Evolutionary conservation across 2,797 vertebrate species (phyloP).

Genomic region (Arctocebus calabarensis): DNA sequence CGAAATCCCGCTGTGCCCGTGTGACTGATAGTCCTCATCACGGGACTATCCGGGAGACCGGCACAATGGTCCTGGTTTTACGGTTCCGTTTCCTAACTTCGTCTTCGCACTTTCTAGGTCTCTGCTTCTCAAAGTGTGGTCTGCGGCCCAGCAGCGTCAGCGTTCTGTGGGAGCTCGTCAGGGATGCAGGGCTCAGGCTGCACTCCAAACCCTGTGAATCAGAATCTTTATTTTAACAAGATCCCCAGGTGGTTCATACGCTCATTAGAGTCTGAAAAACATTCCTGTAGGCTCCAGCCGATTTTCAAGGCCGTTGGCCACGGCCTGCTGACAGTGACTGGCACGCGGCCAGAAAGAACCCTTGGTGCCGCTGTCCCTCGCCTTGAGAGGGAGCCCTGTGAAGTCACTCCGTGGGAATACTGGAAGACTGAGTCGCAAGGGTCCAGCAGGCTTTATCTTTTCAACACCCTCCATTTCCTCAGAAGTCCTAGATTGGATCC

Average conservation of each 20-base stretch:
- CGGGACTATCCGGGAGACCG: background rate
- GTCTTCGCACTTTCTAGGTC: background rate
- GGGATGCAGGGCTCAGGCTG: background rate
- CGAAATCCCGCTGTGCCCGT: background rate
- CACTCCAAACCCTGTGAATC: background rate
- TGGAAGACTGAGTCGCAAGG: constrained; percentile 5
- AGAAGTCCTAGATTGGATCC: constrained; percentile 63
- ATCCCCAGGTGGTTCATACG: constrained; percentile 9
- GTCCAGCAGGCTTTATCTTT: constrained; percentile 68
- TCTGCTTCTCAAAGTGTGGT: constrained; percentile 1
- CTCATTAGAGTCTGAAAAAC: background rate
- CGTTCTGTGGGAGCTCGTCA: background rate
- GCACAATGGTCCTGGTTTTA: background rate
- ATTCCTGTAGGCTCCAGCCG: background rate
- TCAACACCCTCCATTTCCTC: constrained; percentile 71
- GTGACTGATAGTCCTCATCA: background rate
- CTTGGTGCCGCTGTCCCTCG: background rate
- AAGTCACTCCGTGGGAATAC: background rate
- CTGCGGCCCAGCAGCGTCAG: background rate
- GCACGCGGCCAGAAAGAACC: background rate
- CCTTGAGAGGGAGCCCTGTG: background rate
- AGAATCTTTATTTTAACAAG: constrained; percentile 61
- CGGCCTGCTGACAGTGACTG: background rate
- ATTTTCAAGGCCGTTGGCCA: background rate
- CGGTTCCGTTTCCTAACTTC: background rate